phyloP scores from a whole-genome alignment of 2,113 vertebrate species.

The Taxidea taxus region DNA sequence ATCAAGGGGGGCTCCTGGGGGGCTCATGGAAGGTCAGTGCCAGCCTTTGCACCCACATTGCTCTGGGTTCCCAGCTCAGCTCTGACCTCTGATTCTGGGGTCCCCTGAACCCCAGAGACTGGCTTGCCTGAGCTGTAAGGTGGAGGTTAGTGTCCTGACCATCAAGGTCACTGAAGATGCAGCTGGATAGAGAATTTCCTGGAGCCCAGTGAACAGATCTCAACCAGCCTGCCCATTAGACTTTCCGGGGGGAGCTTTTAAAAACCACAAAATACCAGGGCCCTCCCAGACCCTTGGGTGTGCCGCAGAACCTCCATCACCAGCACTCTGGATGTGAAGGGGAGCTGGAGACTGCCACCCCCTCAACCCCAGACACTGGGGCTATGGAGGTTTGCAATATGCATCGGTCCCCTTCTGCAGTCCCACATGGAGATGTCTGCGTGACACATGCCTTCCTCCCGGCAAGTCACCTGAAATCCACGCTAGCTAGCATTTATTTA shows the following conservation, averaged over 20 bases:
- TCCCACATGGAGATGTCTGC: neutral
- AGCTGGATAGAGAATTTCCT: neutral
- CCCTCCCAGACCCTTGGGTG: neutral
- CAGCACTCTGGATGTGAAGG: rapidly evolving
- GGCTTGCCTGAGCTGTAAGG: neutral
- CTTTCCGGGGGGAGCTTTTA: neutral
- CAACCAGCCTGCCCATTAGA: no score
- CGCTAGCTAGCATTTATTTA: neutral
- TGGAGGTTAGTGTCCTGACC: neutral
- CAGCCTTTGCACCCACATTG: neutral
- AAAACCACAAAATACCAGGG: neutral
- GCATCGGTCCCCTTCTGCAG: rapidly evolving
- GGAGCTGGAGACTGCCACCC: rapidly evolving
- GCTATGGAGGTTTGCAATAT: rapidly evolving
- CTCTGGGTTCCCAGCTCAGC: neutral
- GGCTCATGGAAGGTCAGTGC: rapidly evolving
- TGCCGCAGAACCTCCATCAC: rapidly evolving
- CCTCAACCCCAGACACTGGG: rapidly evolving
- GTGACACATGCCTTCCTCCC: rapidly evolving
- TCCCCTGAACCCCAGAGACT: neutral
- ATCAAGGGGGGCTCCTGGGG: neutral
- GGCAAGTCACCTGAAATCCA: neutral
- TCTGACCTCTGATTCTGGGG: neutral
- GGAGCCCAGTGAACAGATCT: neutral
- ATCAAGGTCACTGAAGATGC: no score